Evolutionary conservation across 2,888 invertebrate genomes (phyloP).

Genomic region (Omphaloscelis lunosa): DNA sequence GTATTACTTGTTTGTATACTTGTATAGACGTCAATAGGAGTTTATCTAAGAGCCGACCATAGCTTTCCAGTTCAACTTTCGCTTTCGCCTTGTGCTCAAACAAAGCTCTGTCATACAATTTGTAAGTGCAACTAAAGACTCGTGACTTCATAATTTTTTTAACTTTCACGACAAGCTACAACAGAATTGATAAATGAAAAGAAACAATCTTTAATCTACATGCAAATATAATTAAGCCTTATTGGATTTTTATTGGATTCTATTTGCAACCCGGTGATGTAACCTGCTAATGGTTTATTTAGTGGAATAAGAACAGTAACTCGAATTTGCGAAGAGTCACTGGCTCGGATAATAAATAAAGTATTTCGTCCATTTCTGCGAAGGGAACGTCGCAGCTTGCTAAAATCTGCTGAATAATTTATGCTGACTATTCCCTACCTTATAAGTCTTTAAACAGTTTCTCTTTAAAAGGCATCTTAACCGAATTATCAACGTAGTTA

Average conservation of each 20-base stretch:
- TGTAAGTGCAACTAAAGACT: constrained; percentile 49
- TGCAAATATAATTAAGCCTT: constrained; percentile 25
- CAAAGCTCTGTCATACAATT: constrained; percentile 69
- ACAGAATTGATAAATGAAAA: constrained; percentile 36
- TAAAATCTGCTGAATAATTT: constrained; percentile 55
- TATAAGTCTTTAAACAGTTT: constrained; percentile 52
- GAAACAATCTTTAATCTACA: constrained; percentile 29
- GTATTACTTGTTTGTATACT: constrained; percentile 66
- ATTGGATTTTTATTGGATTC: constrained; percentile 20
- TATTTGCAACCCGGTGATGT: constrained; percentile 21
- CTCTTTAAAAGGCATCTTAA: constrained; percentile 10
- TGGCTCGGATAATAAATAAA: constrained; percentile 48
- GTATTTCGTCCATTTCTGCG: constrained; percentile 29
- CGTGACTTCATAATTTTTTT: constrained; percentile 60
- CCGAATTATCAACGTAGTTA: not conserved
- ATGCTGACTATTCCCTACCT: constrained; percentile 39
- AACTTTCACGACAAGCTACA: constrained; percentile 68
- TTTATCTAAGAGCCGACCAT: constrained; percentile 61
- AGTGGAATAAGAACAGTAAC: constrained; percentile 31
- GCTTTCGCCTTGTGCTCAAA: constrained; percentile 74
- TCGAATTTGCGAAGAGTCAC: constrained; percentile 23
- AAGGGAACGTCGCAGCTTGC: constrained; percentile 34
- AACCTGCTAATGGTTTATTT: constrained; percentile 33
- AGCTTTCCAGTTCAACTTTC: constrained; percentile 84
- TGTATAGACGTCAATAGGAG: constrained; percentile 68